Conservation (phyloP, 1,140 invertebrate species). For the Danaus plexippus region DNA sequence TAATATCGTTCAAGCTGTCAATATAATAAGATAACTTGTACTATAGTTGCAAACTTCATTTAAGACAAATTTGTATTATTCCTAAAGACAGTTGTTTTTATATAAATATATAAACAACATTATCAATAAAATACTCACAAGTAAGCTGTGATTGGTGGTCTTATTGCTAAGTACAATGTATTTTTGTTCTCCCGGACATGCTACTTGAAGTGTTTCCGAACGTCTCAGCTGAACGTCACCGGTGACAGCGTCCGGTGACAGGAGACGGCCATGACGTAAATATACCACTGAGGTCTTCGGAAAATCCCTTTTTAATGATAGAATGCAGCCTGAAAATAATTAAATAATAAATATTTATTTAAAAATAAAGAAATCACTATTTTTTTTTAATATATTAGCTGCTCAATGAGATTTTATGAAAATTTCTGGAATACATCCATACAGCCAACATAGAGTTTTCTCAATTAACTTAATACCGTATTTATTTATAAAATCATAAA, state of each 20-base stretch:
- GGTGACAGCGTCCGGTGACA: conserved; percentile 24
- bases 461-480: no score
- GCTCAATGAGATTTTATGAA: no score
- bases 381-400: no score
- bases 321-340: conserved; percentile 39
- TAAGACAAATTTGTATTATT: no score
- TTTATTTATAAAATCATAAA: no score
- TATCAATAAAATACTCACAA: conserved; percentile 9
- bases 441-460: no score
- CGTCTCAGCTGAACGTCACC: conserved; percentile 28
- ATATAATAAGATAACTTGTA: no score
- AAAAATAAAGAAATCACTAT: conserved; percentile 4
- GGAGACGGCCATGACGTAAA: conserved; percentile 31
- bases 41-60: no score
- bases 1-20: no score
- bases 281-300: conserved; percentile 35
- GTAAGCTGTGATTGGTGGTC: conserved; percentile 14
- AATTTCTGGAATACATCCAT: no score
- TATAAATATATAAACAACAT: conserved; percentile 25
- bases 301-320: conserved; percentile 43
- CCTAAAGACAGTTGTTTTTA: no score
- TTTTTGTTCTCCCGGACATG: conserved; percentile 36
- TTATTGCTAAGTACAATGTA: conserved; percentile 32
- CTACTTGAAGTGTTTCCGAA: conserved; percentile 34
- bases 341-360: conserved; percentile 2